A percentile compares a stretch with the other conserved stretches of the same genome.
Conservation (phyloP, 1,140 invertebrate genomes). For the Drosophila cardini region DNA sequence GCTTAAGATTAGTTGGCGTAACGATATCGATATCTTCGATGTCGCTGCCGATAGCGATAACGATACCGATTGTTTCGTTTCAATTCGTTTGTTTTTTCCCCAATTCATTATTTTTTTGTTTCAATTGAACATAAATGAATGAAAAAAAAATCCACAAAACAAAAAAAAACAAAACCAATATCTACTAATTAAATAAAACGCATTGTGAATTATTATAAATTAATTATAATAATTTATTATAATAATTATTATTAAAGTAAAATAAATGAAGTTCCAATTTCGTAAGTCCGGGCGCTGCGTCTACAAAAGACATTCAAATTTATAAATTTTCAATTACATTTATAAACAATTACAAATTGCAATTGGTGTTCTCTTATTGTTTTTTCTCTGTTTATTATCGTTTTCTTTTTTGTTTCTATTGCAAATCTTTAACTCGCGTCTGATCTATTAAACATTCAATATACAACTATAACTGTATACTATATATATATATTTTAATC, state of each 20-base stretch:
- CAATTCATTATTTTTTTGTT: slow-evolving; percentile 38
- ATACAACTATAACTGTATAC: background rate
- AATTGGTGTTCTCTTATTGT: slow-evolving; percentile 42
- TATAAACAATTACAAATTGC: slow-evolving; percentile 18
- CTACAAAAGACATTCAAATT: slow-evolving; percentile 49
- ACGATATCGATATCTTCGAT: background rate
- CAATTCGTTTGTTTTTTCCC: slow-evolving; percentile 44
- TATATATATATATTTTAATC: slow-evolving; percentile 49
- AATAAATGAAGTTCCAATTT: slow-evolving; percentile 79
- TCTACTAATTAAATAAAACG: slow-evolving; percentile 60
- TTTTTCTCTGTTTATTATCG: slow-evolving; percentile 6
- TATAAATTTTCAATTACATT: slow-evolving; percentile 41
- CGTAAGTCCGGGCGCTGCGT: slow-evolving; percentile 59
- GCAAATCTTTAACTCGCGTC: slow-evolving; percentile 13
- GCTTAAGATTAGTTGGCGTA: slow-evolving; percentile 44
- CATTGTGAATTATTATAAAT: slow-evolving; percentile 76
- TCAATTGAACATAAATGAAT: slow-evolving; percentile 15
- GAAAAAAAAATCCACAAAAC: slow-evolving; percentile 25
- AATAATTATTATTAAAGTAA: slow-evolving; percentile 78
- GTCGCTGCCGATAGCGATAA: no score
- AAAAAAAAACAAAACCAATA: slow-evolving; percentile 25
- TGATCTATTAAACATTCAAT: slow-evolving; percentile 29
- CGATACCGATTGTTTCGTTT: slow-evolving; percentile 51
- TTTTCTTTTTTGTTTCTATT: background rate
- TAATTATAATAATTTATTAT: slow-evolving; percentile 81